These are phyloP conservation scores for Vannuccia rotundouncinata DNA, from an alignment of 2,888 invertebrate species.

Conservation along the genomic window DNA sequence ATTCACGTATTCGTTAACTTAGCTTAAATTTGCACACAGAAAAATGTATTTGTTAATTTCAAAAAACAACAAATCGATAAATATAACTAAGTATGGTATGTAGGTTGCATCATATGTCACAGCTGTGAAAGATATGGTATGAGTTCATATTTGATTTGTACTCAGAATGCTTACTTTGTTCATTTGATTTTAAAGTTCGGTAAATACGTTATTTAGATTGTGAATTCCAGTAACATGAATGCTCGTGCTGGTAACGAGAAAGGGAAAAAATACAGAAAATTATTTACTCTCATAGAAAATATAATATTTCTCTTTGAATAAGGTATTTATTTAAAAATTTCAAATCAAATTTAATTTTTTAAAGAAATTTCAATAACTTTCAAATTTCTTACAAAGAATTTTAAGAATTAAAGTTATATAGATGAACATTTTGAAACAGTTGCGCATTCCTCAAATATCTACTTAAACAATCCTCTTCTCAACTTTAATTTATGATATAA, in stretches of 20 bases:
- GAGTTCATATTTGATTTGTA: conserved; percentile 1
- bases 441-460: too few relatives aligned
- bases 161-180: background rate
- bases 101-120: conserved; percentile 9
- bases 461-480: too few relatives aligned
- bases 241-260: background rate
- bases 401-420: too few relatives aligned
- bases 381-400: too few relatives aligned
- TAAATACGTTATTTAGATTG: background rate
- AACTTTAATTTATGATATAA: too few relatives aligned
- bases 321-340: too few relatives aligned
- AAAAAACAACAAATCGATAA: conserved; percentile 14
- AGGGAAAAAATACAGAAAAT: background rate
- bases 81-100: conserved; percentile 15
- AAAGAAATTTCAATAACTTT: too few relatives aligned
- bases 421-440: too few relatives aligned
- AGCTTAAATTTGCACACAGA: conserved; percentile 6
- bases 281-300: too few relatives aligned
- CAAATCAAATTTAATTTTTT: too few relatives aligned
- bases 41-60: conserved; percentile 7
- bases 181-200: background rate
- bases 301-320: too few relatives aligned
- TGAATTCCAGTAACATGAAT: background rate
- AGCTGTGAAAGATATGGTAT: conserved; percentile 11
- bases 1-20: background rate